Evolutionary conservation across 2,888 invertebrate genomes (phyloP), one percentile per base, ranked within the genome.

Genomic region (Scelioninae gen. 2): DNA sequence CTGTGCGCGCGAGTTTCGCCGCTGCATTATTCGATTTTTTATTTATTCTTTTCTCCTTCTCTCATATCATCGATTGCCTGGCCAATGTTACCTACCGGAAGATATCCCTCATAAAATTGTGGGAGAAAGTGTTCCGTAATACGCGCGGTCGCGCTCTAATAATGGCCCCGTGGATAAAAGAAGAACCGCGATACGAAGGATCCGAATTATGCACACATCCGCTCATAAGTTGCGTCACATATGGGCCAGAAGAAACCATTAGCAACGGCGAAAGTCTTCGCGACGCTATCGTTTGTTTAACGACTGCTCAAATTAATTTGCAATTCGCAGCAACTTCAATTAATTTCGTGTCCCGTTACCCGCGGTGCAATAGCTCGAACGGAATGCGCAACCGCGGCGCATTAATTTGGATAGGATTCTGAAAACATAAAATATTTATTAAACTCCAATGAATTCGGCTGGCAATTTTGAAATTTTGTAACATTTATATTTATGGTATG

Each of bases 111-210:
- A 80, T 83, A 82, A 78, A 79, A 72, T 65, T 72, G 64, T 55
- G 78, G 76, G 84, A 83, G 84, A 85, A 85, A 85, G 84, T 76
- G 82, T 84, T 84, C 84, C 82, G 81, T 83, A 84, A 84, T 52
- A 58, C 7, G 52, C 39, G 50, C 52, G 39, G 45, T 71, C 58
- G 58, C 64, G 71, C 71, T 71, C 72, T 48, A 72, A 46, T 72
- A 72, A 72, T 46, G 22, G 25, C 16, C 28, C 9, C 19, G 52
- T 28, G 64, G 61, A 57, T 58, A 37, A 41, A 41, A 37, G 52
- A 58, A 52, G 64, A 45, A 18, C 37, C 18, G 16, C 19, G 33
- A 63, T 39, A 63, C 31, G 25, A n/a, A n/a, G 43, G 39, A 28
- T 13, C 45, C 61, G 15, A 72, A 72, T 52, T 58, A 46, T 60